Evolutionary conservation across 1,140 invertebrate species (phyloP).

Genomic region (Aphaenogaster rudis): DNA sequence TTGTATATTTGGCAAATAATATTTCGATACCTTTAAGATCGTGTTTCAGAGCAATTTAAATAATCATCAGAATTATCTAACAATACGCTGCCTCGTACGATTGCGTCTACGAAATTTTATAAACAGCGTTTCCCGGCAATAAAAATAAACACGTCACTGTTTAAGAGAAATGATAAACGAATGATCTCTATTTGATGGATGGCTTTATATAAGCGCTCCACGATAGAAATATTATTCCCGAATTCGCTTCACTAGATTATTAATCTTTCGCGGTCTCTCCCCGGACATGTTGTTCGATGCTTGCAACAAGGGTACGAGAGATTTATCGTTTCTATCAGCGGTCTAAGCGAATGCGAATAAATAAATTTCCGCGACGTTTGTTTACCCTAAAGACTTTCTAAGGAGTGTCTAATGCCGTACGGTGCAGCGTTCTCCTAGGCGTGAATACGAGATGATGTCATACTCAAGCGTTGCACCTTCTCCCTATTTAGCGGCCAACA

Average conservation of each 20-base stretch:
- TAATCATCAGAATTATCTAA: slow-evolving; percentile 28
- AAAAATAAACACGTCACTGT: slow-evolving; percentile 1
- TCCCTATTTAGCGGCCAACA: slow-evolving; percentile 66
- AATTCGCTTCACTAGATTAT: slow-evolving; percentile 35
- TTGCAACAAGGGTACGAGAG: slow-evolving; percentile 20
- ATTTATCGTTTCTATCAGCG: slow-evolving; percentile 61
- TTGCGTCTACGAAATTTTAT: background rate
- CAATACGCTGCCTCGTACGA: background rate
- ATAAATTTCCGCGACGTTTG: slow-evolving; percentile 72
- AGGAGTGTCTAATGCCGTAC: slow-evolving; percentile 73
- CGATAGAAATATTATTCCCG: slow-evolving; percentile 33
- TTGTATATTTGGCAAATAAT: background rate
- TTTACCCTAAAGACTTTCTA: slow-evolving; percentile 77
- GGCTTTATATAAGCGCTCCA: slow-evolving; percentile 14
- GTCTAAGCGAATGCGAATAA: slow-evolving; percentile 55
- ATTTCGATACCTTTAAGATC: background rate
- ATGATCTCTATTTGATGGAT: slow-evolving; percentile 1
- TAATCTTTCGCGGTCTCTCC: slow-evolving; percentile 35
- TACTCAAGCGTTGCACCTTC: slow-evolving; percentile 75
- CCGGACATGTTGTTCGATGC: slow-evolving; percentile 19
- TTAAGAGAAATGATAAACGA: slow-evolving; percentile 5
- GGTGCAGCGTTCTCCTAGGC: slow-evolving; percentile 63
- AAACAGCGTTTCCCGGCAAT: background rate
- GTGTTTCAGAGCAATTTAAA: background rate
- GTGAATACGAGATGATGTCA: slow-evolving; percentile 78